A percentile compares a stretch with the other conserved stretches of the same genome.
Evolutionary conservation across 2,797 vertebrate species (phyloP).

Genomic region (Eremophila alpestris): DNA sequence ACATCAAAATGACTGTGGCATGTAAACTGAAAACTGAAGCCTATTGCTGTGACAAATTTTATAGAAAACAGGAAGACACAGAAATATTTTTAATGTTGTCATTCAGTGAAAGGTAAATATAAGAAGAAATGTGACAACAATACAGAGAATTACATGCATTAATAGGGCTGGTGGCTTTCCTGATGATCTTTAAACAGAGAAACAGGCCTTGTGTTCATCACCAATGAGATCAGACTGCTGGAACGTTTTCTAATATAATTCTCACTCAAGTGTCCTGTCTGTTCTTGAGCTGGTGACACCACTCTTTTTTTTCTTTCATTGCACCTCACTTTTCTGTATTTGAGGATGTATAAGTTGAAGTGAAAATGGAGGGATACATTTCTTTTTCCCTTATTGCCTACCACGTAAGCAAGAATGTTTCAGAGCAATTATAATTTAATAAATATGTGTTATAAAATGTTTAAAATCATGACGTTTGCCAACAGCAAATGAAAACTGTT

Average conservation of each 20-base stretch:
- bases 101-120: neutral
- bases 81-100: neutral
- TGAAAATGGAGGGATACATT: neutral
- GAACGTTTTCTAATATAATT: constrained; percentile 32
- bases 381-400: neutral
- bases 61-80: neutral
- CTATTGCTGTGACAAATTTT: neutral
- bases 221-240: constrained; percentile 2
- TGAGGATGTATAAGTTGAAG: neutral
- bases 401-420: neutral
- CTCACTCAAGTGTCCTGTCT: constrained; percentile 7
- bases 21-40: neutral
- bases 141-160: neutral
- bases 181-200: constrained; percentile 33
- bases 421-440: neutral
- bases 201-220: constrained; percentile 2
- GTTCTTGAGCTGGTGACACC: neutral
- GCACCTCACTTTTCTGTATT: constrained; percentile 11
- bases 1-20: neutral
- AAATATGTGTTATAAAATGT: neutral
- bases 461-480: neutral
- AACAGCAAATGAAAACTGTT: neutral
- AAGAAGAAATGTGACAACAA: neutral
- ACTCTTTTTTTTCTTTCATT: neutral
- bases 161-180: constrained; percentile 21